These are phyloP conservation scores for Beris morrisii DNA, from an alignment of 2,888 invertebrate genomes.

Conservation along the genomic window DNA sequence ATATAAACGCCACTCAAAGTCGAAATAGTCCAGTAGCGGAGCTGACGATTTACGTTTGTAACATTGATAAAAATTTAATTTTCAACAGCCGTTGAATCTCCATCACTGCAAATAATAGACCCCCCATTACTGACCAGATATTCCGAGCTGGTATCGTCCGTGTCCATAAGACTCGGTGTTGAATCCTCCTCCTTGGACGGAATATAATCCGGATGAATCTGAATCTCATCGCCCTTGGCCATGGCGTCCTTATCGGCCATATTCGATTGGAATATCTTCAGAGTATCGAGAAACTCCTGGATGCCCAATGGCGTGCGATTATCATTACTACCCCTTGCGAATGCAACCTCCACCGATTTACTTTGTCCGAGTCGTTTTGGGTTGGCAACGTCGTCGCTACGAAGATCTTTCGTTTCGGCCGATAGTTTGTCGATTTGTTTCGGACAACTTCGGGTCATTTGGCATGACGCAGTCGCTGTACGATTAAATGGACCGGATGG, in stretches of 20 bases:
- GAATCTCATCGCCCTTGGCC: neutral
- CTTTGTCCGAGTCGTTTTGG: neutral
- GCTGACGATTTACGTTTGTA: too few species aligned
- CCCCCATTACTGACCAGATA: slow-evolving; percentile 1
- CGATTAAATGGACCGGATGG: slow-evolving; percentile 13
- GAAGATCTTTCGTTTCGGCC: neutral
- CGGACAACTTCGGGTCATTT: slow-evolving; percentile 10
- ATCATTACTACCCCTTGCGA: neutral
- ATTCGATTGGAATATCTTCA: slow-evolving; percentile 18
- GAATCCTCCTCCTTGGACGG: neutral
- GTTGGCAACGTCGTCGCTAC: neutral
- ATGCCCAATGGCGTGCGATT: slow-evolving; percentile 8
- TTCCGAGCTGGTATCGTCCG: slow-evolving; percentile 18
- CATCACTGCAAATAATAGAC: slow-evolving; percentile 3
- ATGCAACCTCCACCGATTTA: slow-evolving; percentile 3
- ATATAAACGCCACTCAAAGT: too few species aligned
- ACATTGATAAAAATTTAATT: too few species aligned
- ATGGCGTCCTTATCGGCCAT: neutral
- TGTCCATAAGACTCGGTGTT: slow-evolving; percentile 9
- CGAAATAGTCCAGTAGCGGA: too few species aligned
- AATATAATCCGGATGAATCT: neutral
- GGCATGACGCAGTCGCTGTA: neutral
- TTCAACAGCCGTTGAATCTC: neutral
- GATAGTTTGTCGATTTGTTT: neutral
- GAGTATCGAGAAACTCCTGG: slow-evolving; percentile 13